Percentiles rank a stretch among this genome's conserved stretches.
phyloP scores from a whole-genome alignment of 2,113 vertebrate genomes.

The Propithecus coquereli region DNA sequence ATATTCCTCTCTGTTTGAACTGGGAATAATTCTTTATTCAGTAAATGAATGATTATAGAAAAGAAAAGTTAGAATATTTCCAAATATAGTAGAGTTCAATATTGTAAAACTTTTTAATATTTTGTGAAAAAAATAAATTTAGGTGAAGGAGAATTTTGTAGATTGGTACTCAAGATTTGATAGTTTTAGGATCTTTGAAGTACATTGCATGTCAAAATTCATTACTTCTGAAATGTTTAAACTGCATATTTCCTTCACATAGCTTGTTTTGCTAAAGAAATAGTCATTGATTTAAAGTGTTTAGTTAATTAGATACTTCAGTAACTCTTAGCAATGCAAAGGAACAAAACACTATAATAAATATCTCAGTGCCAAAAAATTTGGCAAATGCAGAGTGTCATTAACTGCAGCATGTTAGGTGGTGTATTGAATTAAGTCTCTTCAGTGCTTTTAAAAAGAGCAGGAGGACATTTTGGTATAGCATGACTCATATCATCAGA shows the following conservation, averaged over 20 bases:
- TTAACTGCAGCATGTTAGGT: background rate
- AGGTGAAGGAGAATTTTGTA: conserved; percentile 24
- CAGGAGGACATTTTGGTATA: background rate
- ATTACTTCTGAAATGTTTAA: conserved; percentile 37
- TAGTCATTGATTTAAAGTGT: background rate
- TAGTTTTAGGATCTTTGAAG: conserved; percentile 18
- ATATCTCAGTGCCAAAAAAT: conserved; percentile 33
- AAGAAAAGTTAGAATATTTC: conserved; percentile 12
- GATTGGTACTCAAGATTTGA: conserved; percentile 29
- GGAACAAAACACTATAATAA: conserved; percentile 5
- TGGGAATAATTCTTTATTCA: conserved; percentile 64
- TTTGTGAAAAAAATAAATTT: conserved; percentile 38
- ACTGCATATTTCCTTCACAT: background rate
- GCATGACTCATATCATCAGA: background rate
- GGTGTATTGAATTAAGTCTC: conserved; percentile 1
- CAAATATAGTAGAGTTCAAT: conserved; percentile 63
- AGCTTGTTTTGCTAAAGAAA: conserved; percentile 44
- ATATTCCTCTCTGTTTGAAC: conserved; percentile 50
- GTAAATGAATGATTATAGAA: conserved; percentile 48
- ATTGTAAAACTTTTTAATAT: conserved; percentile 49
- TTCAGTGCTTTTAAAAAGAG: conserved; percentile 49
- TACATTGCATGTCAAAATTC: background rate
- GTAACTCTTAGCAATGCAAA: conserved; percentile 18
- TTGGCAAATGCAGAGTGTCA: background rate
- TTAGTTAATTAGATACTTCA: conserved; percentile 36